Evolutionary conservation across 1,140 invertebrate genomes (phyloP).

Genomic region (Anoplophora glabripennis): DNA sequence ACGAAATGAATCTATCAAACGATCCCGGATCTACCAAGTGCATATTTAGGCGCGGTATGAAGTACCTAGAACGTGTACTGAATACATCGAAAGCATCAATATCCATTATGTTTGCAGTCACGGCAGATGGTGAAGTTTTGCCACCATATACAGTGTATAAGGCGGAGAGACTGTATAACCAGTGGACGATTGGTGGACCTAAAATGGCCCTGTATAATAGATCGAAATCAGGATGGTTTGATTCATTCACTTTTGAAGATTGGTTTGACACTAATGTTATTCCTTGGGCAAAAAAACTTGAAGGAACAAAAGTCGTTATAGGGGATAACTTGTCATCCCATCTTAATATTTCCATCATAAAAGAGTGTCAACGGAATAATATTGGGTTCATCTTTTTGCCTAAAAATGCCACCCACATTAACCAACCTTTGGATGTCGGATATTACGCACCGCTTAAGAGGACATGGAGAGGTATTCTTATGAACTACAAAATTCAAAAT

Average conservation of each 20-base stretch:
- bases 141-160: slow-evolving; percentile 40
- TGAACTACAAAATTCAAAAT: too few relatives aligned
- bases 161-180: slow-evolving; percentile 34
- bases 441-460: too few relatives aligned
- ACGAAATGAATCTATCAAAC: slow-evolving; percentile 49
- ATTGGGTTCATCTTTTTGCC: too few relatives aligned
- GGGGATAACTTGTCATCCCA: too few relatives aligned
- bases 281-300: slow-evolving; percentile 14
- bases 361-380: too few relatives aligned
- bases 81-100: slow-evolving; percentile 28
- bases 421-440: too few relatives aligned
- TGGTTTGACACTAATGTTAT: slow-evolving; percentile 37
- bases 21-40: slow-evolving; percentile 44
- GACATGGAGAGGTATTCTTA: too few relatives aligned
- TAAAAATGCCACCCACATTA: too few relatives aligned
- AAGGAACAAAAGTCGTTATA: neutral
- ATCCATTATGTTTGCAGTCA: slow-evolving; percentile 20
- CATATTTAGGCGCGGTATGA: slow-evolving; percentile 40
- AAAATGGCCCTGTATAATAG: slow-evolving; percentile 23
- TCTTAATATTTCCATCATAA: too few relatives aligned
- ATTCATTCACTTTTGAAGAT: slow-evolving; percentile 37
- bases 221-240: slow-evolving; percentile 38
- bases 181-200: slow-evolving; percentile 28
- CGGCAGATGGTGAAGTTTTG: slow-evolving; percentile 27
- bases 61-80: slow-evolving; percentile 45